Evolutionary conservation across 2,113 vertebrate genomes (phyloP).

Genomic region (Phyllostomus hastatus): DNA sequence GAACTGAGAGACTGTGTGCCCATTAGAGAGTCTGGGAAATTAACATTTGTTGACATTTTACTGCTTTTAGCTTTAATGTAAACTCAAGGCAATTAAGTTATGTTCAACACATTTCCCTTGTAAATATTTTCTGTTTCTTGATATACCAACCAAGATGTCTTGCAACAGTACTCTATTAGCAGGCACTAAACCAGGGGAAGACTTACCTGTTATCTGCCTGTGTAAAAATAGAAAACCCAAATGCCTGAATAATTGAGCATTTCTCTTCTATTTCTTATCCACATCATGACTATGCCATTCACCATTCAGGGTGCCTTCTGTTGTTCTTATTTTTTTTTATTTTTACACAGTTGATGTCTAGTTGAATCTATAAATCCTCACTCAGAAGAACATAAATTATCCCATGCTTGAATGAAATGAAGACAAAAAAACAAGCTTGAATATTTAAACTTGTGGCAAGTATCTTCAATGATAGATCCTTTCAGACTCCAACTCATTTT

Average conservation of each 20-base stretch:
- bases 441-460: constrained; percentile 83
- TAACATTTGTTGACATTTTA: constrained; percentile 85
- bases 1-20: constrained; percentile 72
- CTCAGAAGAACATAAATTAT: constrained; percentile 80
- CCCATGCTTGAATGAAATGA: constrained; percentile 81
- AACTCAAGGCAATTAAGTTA: constrained; percentile 84
- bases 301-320: constrained; percentile 60
- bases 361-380: constrained; percentile 82
- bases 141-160: constrained; percentile 80
- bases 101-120: constrained; percentile 79
- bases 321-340: background rate
- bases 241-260: constrained; percentile 77
- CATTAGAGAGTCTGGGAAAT: constrained; percentile 76
- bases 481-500: constrained; percentile 80
- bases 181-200: background rate
- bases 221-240: constrained; percentile 68
- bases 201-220: constrained; percentile 74
- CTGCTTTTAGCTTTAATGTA: constrained; percentile 82
- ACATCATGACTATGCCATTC: constrained; percentile 43
- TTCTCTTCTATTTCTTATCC: constrained; percentile 71
- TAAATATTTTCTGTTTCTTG: constrained; percentile 81
- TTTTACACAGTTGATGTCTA: constrained; percentile 64
- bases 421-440: constrained; percentile 83
- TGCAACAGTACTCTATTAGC: background rate
- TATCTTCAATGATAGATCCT: constrained; percentile 80